Evolutionary conservation across 2,797 vertebrate genomes (phyloP).

Genomic region (Lepus townsendii): DNA sequence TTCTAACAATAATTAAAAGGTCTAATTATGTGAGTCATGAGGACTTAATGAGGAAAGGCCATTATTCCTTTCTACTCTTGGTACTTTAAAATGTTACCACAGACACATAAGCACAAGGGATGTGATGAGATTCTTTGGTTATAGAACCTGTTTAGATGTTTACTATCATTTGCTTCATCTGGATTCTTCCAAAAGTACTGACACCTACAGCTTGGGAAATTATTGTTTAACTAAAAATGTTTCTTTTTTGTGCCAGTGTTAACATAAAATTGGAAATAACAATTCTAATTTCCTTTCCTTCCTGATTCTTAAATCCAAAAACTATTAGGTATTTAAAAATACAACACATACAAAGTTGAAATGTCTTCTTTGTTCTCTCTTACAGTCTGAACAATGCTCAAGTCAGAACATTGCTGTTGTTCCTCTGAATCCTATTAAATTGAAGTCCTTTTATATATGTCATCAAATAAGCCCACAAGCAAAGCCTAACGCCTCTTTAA

Average conservation of each 20-base stretch:
- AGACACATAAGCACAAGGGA: neutral
- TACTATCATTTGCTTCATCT: conserved; percentile 11
- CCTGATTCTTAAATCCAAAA: conserved; percentile 51
- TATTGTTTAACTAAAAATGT: neutral
- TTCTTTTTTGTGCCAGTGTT: conserved; percentile 15
- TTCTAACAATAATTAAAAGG: neutral
- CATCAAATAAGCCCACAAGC: neutral
- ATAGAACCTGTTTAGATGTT: neutral
- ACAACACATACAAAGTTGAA: no score
- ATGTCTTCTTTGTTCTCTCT: conserved; percentile 39
- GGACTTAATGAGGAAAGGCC: neutral
- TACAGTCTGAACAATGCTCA: neutral
- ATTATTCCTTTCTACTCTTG: neutral
- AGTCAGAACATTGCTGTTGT: conserved; percentile 29
- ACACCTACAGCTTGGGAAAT: conserved; percentile 12
- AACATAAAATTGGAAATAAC: neutral
- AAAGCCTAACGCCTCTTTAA: conserved; percentile 28
- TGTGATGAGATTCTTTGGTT: neutral
- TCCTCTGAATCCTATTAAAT: conserved; percentile 52
- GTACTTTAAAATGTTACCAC: neutral
- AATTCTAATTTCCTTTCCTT: neutral
- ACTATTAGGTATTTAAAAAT: neutral
- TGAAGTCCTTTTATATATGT: neutral
- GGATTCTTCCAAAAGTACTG: neutral
- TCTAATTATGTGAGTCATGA: conserved; percentile 31